phyloP scores from a whole-genome alignment of 2,113 vertebrate species.

The Aphyosemion australe region DNA sequence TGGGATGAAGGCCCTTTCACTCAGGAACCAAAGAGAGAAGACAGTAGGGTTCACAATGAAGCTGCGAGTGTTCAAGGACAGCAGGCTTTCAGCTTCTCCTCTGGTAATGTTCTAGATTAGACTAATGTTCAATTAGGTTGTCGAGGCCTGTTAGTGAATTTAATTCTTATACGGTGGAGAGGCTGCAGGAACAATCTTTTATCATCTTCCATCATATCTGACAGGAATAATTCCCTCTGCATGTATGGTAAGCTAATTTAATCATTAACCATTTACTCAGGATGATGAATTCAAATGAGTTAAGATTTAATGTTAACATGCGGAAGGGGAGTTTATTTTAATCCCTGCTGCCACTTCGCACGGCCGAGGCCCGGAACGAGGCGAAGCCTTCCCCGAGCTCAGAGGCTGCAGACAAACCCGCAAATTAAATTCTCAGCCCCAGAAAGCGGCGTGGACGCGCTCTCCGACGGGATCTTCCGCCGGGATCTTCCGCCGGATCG shows the following conservation, averaged over 20 bases:
- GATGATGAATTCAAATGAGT: conserved; percentile 46
- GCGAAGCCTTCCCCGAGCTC: neutral
- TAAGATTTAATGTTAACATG: too few relatives aligned
- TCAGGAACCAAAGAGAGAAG: conserved; percentile 56
- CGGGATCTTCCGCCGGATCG: conserved; percentile 10
- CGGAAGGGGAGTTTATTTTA: conserved; percentile 20
- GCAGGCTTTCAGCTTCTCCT: conserved; percentile 55
- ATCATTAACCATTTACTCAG: conserved; percentile 46
- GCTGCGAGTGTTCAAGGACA: conserved; percentile 58
- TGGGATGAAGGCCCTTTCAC: conserved; percentile 68
- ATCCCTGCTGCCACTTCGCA: conserved; percentile 31
- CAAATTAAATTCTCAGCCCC: conserved; percentile 2
- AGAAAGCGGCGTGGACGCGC: neutral
- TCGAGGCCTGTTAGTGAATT: conserved; percentile 67
- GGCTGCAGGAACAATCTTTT: conserved; percentile 18
- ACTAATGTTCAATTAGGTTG: conserved; percentile 72
- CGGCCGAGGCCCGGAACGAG: conserved; percentile 7
- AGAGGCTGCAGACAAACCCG: neutral
- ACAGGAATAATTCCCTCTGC: conserved; percentile 48
- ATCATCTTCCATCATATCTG: conserved; percentile 50
- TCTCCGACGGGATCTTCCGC: conserved; percentile 1
- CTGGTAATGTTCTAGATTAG: conserved; percentile 63
- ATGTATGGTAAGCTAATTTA: conserved; percentile 53
- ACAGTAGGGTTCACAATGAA: conserved; percentile 52
- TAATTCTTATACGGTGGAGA: conserved; percentile 57